A percentile compares a stretch with the other conserved stretches of the same genome.
These are phyloP conservation scores for Siniperca undulata DNA, from an alignment of 2,797 vertebrate species.

Conservation along the genomic window DNA sequence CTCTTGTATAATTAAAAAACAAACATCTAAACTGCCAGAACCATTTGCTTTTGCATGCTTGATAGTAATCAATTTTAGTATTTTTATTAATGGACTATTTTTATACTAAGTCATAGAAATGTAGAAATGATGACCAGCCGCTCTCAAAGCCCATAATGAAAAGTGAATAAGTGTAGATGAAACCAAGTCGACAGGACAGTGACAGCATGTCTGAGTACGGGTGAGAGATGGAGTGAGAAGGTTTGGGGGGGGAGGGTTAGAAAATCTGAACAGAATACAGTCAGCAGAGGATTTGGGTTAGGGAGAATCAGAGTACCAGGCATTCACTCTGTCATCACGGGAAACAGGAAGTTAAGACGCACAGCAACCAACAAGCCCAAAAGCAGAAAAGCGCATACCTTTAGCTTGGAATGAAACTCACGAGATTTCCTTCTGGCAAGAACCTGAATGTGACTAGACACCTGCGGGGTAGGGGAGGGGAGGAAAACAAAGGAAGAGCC, in stretches of 20 bases:
- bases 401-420: constrained; percentile 99
- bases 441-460: constrained; percentile 99
- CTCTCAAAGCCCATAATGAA: constrained; percentile 55
- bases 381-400: constrained; percentile 99
- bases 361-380: constrained; percentile 97
- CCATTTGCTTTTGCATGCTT: constrained; percentile 44
- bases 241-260: constrained; percentile 30
- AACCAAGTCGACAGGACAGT: constrained; percentile 33
- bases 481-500: constrained; percentile 99
- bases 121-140: constrained; percentile 23
- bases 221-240: constrained; percentile 37
- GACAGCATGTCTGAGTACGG: constrained; percentile 31
- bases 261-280: constrained; percentile 84
- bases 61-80: not conserved
- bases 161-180: constrained; percentile 38
- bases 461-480: constrained; percentile 99
- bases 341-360: constrained; percentile 95
- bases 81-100: not conserved
- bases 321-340: constrained; percentile 91
- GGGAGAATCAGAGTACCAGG: constrained; percentile 88
- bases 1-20: constrained; percentile 49
- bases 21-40: constrained; percentile 12
- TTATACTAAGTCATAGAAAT: not conserved
- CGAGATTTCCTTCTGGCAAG: constrained; percentile 99
- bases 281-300: constrained; percentile 89